These are phyloP conservation scores for Scleropages formosus DNA, from an alignment of 2,797 vertebrate species.

Conservation along the genomic window DNA sequence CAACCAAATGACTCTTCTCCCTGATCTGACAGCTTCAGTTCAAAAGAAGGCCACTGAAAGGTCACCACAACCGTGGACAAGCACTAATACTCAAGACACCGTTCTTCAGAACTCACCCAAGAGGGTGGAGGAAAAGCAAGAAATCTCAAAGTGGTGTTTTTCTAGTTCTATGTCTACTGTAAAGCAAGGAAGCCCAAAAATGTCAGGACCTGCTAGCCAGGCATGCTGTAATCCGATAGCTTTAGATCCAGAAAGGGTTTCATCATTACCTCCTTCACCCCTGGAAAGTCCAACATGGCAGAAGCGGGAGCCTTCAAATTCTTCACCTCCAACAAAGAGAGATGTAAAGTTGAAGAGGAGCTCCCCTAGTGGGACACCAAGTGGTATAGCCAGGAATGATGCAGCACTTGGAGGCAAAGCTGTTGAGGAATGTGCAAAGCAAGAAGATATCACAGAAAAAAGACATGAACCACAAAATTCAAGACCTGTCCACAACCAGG, in stretches of 20 bases:
- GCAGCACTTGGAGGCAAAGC: conserved; percentile 55
- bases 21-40: conserved; percentile 72
- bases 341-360: conserved; percentile 45
- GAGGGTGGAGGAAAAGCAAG: conserved; percentile 70
- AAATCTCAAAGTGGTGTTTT: conserved; percentile 67
- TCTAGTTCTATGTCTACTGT: conserved; percentile 78
- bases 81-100: conserved; percentile 60
- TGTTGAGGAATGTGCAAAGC: conserved; percentile 45
- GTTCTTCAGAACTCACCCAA: conserved; percentile 70
- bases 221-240: conserved; percentile 60
- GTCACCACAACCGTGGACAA: conserved; percentile 68
- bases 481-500: background rate
- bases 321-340: conserved; percentile 55
- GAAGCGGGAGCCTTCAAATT: conserved; percentile 52
- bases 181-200: conserved; percentile 79
- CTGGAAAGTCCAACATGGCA: conserved; percentile 55
- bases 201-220: conserved; percentile 68
- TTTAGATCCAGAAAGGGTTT: conserved; percentile 60
- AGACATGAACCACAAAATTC: background rate
- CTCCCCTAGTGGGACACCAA: conserved; percentile 49
- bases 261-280: conserved; percentile 48
- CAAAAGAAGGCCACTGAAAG: conserved; percentile 71
- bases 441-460: conserved; percentile 45
- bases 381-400: conserved; percentile 37
- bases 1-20: conserved; percentile 72